phyloP scores from a whole-genome alignment of 2,797 vertebrate genomes.

The Ficedula albicollis region DNA sequence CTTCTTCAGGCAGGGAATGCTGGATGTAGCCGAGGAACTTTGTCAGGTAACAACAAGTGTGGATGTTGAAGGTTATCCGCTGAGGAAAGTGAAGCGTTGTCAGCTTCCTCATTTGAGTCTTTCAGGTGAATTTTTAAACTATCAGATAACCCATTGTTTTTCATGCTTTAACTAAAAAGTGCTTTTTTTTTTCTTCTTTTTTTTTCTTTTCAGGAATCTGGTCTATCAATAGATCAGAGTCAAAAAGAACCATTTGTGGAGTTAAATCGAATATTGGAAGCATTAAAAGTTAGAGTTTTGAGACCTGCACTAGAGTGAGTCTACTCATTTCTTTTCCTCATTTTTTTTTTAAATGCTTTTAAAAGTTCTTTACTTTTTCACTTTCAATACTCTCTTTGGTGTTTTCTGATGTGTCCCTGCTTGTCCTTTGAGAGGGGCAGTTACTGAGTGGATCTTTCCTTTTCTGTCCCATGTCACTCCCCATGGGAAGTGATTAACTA shows the following conservation, averaged over 20 bases:
- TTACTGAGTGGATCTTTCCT: background rate
- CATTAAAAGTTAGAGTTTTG: constrained; percentile 84
- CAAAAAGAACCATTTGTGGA: constrained; percentile 88
- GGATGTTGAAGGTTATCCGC: background rate
- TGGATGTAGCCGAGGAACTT: constrained; percentile 85
- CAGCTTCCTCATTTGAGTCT: background rate
- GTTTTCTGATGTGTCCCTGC: background rate
- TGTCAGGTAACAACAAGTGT: constrained; percentile 77
- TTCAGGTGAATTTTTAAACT: background rate
- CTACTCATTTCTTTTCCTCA: background rate
- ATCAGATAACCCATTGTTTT: background rate
- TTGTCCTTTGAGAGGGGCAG: background rate
- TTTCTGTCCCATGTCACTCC: background rate
- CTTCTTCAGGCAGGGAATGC: constrained; percentile 85
- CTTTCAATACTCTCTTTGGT: background rate
- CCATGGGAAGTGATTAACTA: background rate
- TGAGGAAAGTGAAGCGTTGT: background rate
- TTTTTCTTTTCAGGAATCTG: constrained; percentile 76
- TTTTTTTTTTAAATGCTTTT: background rate
- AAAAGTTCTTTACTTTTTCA: background rate
- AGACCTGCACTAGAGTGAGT: constrained; percentile 86
- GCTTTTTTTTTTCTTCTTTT: background rate
- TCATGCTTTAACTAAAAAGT: background rate
- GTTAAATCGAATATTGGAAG: constrained; percentile 86
- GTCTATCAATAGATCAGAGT: constrained; percentile 84